Percentiles rank a stretch among this genome's conserved stretches.
Evolutionary conservation across 2,113 vertebrate species (phyloP).

Genomic region (Piprites chloris): DNA sequence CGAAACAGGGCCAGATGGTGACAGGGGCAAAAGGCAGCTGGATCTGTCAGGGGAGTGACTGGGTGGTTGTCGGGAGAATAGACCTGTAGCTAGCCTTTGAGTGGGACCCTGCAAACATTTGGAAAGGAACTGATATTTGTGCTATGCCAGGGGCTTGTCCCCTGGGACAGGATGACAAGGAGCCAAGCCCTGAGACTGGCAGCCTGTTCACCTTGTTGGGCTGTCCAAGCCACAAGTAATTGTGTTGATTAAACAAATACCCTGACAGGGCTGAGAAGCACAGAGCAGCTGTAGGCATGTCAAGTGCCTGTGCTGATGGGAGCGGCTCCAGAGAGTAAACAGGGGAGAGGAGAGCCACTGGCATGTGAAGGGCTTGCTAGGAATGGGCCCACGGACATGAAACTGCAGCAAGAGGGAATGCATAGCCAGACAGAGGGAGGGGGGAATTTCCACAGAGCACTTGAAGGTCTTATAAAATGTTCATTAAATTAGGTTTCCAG

Average conservation of each 20-base stretch:
- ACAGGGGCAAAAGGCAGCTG: accelerated
- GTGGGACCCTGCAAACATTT: not conserved
- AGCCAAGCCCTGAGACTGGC: not conserved
- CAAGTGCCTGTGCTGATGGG: not conserved
- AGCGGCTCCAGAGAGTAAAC: conserved; percentile 26
- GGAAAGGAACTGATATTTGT: not conserved
- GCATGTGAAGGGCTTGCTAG: conserved; percentile 9
- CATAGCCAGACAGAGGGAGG: not conserved
- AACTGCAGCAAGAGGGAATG: not conserved
- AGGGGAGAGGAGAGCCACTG: not conserved
- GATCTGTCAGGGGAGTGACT: not conserved
- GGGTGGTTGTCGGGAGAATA: not conserved
- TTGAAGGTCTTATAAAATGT: not conserved
- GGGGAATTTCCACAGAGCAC: conserved; percentile 26
- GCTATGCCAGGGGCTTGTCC: not conserved
- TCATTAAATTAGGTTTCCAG: conserved; percentile 43
- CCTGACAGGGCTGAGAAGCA: not conserved
- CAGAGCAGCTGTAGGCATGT: conserved; percentile 20
- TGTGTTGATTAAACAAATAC: conserved; percentile 3
- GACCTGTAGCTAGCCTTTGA: not conserved
- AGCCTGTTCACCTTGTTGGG: not conserved
- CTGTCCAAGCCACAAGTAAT: not conserved
- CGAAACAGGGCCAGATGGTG: accelerated
- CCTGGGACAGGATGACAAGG: not conserved
- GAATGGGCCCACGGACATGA: not conserved